Conservation (phyloP, 23 tunicate genomes). For the Aplidium turbinatum region DNA sequence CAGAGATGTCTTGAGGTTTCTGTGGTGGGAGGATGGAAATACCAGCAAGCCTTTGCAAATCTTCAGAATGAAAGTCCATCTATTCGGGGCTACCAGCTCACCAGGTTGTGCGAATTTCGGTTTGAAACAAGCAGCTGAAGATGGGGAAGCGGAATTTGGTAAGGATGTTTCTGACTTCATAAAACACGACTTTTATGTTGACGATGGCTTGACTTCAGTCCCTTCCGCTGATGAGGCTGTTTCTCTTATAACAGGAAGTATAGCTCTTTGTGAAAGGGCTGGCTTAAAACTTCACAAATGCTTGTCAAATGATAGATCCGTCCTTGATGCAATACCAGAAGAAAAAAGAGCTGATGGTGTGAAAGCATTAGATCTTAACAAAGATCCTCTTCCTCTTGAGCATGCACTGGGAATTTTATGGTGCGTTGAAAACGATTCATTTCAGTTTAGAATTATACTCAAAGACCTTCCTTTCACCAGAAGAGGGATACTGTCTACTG, state of each 20-base stretch:
- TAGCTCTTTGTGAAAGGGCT: too few relatives aligned
- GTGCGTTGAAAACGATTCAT: constrained; percentile 23
- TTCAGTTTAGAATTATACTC: constrained; percentile 1
- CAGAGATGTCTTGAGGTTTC: neutral
- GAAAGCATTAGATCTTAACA: constrained; percentile 6
- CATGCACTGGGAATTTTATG: constrained; percentile 18
- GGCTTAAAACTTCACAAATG: too few relatives aligned
- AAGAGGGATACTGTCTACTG: constrained; percentile 20
- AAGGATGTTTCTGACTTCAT: neutral
- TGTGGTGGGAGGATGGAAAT: constrained; percentile 16
- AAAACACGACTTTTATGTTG: constrained; percentile 3
- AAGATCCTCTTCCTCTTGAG: constrained; percentile 13
- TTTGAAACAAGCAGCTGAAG: constrained; percentile 18
- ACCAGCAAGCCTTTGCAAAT: neutral
- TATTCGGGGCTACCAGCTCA: constrained; percentile 9
- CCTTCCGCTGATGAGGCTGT: neutral
- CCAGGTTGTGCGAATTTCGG: constrained; percentile 30
- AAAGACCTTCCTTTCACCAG: constrained; percentile 10
- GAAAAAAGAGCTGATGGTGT: too few relatives aligned
- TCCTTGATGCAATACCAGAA: too few relatives aligned
- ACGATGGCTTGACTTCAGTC: constrained; percentile 22
- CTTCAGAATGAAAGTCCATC: neutral
- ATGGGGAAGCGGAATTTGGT: constrained; percentile 19
- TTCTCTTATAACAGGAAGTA: neutral
- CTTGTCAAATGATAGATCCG: too few relatives aligned